Base-by-base conservation (phyloP, 2,113 vertebrate genomes). In the Gadus macrocephalus region DNA sequence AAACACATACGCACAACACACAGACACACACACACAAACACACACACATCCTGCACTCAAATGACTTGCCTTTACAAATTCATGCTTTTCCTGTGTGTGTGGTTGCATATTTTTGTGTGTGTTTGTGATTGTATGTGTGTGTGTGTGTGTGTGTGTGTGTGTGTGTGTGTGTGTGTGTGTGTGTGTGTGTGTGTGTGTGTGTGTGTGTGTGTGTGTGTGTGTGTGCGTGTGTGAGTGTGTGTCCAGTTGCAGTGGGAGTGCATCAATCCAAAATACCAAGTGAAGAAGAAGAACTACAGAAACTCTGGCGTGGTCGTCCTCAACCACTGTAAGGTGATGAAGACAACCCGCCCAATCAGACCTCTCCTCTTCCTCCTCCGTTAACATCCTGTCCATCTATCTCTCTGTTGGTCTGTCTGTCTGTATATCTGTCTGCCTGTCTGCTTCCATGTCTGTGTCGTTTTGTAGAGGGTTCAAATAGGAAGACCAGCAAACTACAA, bases 281-380 rank as follows among this genome's bases (percentile, higher is more conserved):
- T 93, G 77, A 99, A 98, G 92, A 99, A 98, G 91, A 98, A 98
- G 88, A 98, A 96, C 76, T 99, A 99, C 85, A 96, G 96, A 86
- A 99, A 99, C 86, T 99, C 97, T 17, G 97, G 97, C 70, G 90
- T 94, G 2, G 95, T 98, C 78, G 94, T 98, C 81, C 94, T 99
- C 75, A 96, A 96, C 78, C 94, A 93, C 79, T 99, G 95, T 87
- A 98, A 98, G 95, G 97, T 98, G 79, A 87, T 64, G 53, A 22
- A 35, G 16, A n/a, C 31, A 31, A 31, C 8, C 31, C 25, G 64
- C n/a, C 64, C 22, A 28, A 11, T 64, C 31, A 53, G 6, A 25
- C 16, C 15, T 2, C 22, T 4, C 27, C 19, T 42, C 12, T 61
- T 4, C 2, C 3, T 67, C 15, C 31, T 20, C 8, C 20, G 53